Percentiles rank a stretch among this genome's conserved stretches.
These are phyloP conservation scores for Gymnogyps californianus DNA, from an alignment of 2,113 vertebrate genomes.

Conservation along the genomic window DNA sequence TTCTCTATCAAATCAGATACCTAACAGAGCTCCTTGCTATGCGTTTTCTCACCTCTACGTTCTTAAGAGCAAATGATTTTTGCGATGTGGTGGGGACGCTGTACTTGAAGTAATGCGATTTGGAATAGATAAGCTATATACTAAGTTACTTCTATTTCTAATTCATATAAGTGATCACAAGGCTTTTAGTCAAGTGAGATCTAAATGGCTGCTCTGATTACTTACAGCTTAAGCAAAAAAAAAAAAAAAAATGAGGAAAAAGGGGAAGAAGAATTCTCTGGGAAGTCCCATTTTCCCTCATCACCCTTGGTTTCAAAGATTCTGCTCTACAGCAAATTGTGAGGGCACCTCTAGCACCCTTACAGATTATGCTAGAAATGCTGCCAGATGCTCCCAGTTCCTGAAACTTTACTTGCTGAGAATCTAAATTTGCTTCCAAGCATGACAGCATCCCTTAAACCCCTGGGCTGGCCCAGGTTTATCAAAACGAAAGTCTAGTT, in stretches of 20 bases:
- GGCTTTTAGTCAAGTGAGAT: background rate
- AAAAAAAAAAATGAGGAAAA: background rate
- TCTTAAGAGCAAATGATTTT: background rate
- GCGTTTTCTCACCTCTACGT: background rate
- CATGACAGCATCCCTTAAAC: background rate
- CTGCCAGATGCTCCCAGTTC: background rate
- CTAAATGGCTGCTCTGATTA: background rate
- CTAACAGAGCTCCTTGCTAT: background rate
- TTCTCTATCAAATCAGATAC: background rate
- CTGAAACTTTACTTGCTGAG: background rate
- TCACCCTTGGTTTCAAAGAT: background rate
- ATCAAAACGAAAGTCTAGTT: background rate
- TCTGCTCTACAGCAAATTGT: background rate
- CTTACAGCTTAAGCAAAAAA: background rate
- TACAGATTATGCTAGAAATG: background rate
- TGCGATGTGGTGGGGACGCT: background rate
- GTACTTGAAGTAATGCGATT: background rate
- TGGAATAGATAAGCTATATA: background rate
- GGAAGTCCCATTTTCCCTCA: background rate
- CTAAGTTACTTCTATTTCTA: background rate
- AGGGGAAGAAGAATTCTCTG: background rate
- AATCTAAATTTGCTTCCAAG: background rate
- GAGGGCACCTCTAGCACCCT: background rate
- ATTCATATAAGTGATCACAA: background rate
- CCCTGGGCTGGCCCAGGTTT: background rate